Conservation (phyloP, 2,888 invertebrate genomes). For the Cyaniris semiargus region DNA sequence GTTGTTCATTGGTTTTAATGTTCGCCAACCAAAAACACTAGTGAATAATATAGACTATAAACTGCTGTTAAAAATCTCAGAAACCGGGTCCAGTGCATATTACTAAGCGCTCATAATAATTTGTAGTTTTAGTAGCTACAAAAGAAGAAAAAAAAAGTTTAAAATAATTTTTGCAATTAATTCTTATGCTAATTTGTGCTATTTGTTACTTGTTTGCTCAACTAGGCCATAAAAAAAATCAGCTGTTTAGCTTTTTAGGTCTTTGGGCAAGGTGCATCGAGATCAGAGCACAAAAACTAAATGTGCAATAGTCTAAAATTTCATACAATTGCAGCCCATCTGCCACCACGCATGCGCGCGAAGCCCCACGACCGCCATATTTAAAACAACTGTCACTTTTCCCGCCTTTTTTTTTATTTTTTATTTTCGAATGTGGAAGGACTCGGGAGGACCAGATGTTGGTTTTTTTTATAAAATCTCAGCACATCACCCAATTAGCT, state of each 20-base stretch:
- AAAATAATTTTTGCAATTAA: too few species aligned
- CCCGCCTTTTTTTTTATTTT: constrained; percentile 53
- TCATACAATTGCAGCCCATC: constrained; percentile 51
- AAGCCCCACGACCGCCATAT: constrained; percentile 54
- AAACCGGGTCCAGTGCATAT: too few species aligned
- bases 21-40: too few species aligned
- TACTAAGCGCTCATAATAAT: too few species aligned
- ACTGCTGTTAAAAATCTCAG: too few species aligned
- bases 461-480: constrained; percentile 62
- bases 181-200: neutral
- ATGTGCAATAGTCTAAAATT: constrained; percentile 35
- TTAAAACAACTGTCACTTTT: constrained; percentile 68
- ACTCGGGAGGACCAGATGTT: constrained; percentile 20
- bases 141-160: too few species aligned
- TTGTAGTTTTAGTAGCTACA: too few species aligned
- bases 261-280: neutral
- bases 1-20: too few species aligned
- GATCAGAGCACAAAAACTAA: constrained; percentile 31
- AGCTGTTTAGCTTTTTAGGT: constrained; percentile 14
- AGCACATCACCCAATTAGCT: constrained; percentile 53
- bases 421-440: neutral
- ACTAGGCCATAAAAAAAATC: neutral
- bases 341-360: constrained; percentile 51
- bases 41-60: too few species aligned
- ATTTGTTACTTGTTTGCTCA: neutral